These are phyloP conservation scores for Heliconius sara DNA, from an alignment of 2,888 invertebrate species.

Conservation along the genomic window DNA sequence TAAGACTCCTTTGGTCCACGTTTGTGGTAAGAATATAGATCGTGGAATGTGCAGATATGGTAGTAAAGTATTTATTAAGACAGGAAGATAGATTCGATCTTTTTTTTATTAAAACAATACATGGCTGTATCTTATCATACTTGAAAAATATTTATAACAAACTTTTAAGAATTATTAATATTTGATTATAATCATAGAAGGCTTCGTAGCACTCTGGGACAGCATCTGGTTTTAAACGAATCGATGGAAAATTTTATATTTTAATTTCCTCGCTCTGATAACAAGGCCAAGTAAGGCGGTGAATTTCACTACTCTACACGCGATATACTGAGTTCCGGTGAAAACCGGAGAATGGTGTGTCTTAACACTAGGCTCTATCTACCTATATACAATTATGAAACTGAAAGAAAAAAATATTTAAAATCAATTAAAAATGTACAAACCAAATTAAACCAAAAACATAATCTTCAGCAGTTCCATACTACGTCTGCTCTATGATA, in stretches of 20 bases:
- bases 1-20: slow-evolving; percentile 65
- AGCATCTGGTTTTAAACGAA: no score
- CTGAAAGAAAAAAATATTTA: neutral
- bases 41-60: slow-evolving; percentile 5
- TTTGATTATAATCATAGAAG: no score
- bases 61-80: neutral
- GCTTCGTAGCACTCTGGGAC: no score
- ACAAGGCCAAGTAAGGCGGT: no score
- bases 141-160: no score
- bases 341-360: neutral
- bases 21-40: slow-evolving; percentile 55
- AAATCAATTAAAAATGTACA: neutral
- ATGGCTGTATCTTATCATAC: neutral
- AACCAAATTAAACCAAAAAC: neutral
- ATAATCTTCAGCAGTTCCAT: slow-evolving; percentile 9
- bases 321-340: neutral
- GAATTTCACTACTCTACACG: neutral
- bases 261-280: no score
- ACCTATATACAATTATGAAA: neutral
- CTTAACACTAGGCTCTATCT: neutral
- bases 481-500: slow-evolving; percentile 39
- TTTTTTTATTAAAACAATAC: neutral
- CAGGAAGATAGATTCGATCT: neutral
- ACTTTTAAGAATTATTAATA: no score
- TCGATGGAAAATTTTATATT: no score